phyloP scores from a whole-genome alignment of 53 echinoderm and acorn worm genomes.

The Henricia sp. region DNA sequence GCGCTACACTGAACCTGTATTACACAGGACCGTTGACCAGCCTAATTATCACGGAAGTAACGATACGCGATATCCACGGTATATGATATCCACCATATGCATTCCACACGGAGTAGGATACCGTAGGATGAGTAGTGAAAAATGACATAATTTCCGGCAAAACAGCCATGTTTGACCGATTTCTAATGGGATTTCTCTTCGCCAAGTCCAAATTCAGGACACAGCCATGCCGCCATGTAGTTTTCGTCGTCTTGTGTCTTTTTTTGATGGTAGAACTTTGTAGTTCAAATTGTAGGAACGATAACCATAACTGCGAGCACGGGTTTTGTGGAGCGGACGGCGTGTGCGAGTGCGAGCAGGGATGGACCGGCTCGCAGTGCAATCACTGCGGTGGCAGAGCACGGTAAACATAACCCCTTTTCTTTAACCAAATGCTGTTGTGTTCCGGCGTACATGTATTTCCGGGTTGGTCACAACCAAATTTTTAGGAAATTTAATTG shows the following conservation, averaged over 20 bases:
- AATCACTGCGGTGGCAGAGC: conserved; percentile 78
- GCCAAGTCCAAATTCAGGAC: conserved; percentile 84
- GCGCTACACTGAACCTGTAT: no score
- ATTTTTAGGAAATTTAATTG: no score
- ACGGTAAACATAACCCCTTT: conserved; percentile 13
- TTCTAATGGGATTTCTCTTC: conserved; percentile 63
- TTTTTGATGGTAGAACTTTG: conserved; percentile 47
- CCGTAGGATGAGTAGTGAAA: no score
- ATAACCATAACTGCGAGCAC: conserved; percentile 43
- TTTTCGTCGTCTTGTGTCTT: conserved; percentile 47
- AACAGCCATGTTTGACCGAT: conserved; percentile 56
- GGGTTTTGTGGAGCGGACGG: conserved; percentile 49
- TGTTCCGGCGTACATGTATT: neutral
- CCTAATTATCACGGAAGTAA: neutral
- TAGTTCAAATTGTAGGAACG: conserved; percentile 41
- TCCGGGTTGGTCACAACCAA: neutral
- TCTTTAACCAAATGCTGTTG: neutral
- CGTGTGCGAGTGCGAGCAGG: conserved; percentile 72
- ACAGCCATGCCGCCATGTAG: conserved; percentile 14
- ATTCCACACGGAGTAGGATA: neutral
- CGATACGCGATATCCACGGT: neutral
- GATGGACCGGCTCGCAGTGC: conserved; percentile 77
- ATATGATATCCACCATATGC: neutral
- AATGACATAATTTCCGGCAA: neutral
- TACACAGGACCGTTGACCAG: neutral